These are phyloP conservation scores for Colistium nudipinnis DNA, from an alignment of 2,113 vertebrate genomes.

Conservation along the genomic window DNA sequence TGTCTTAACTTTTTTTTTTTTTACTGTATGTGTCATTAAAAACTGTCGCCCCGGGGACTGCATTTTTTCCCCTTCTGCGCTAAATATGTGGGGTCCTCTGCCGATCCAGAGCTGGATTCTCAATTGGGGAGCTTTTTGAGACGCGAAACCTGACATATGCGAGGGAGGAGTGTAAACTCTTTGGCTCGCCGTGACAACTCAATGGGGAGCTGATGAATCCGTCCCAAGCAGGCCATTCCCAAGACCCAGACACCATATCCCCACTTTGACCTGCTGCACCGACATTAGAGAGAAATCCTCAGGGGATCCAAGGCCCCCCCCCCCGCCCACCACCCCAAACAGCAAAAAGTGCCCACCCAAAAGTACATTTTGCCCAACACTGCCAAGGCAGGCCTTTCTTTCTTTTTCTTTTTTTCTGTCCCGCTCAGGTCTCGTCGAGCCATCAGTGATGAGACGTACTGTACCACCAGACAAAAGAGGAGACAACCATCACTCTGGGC, in stretches of 20 bases:
- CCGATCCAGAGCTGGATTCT: slow-evolving; percentile 14
- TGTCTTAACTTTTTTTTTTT: slow-evolving; percentile 21
- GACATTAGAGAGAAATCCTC: slow-evolving; percentile 71
- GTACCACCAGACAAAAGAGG: slow-evolving; percentile 80
- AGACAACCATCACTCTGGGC: slow-evolving; percentile 84
- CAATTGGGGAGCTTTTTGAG: slow-evolving; percentile 38
- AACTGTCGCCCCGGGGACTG: background rate
- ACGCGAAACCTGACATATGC: slow-evolving; percentile 66
- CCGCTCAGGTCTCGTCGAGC: slow-evolving; percentile 74
- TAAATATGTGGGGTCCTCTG: slow-evolving; percentile 5
- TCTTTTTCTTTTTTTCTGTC: slow-evolving; percentile 55
- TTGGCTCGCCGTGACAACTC: slow-evolving; percentile 69
- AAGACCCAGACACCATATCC: slow-evolving; percentile 75
- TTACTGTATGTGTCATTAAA: slow-evolving; percentile 15
- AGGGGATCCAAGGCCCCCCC: slow-evolving; percentile 45
- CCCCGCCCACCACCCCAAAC: slow-evolving; percentile 43
- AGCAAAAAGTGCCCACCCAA: slow-evolving; percentile 76
- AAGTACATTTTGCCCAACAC: slow-evolving; percentile 68
- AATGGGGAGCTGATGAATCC: slow-evolving; percentile 75
- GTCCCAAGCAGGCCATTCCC: slow-evolving; percentile 70
- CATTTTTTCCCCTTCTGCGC: slow-evolving; percentile 29
- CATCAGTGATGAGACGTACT: slow-evolving; percentile 79
- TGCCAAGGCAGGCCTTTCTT: slow-evolving; percentile 60
- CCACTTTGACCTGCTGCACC: slow-evolving; percentile 68
- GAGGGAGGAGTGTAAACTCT: slow-evolving; percentile 67